A percentile compares a stretch with the other conserved stretches of the same genome.
These are phyloP conservation scores for Cephonodes hylas DNA, from an alignment of 2,888 invertebrate genomes.

Conservation along the genomic window DNA sequence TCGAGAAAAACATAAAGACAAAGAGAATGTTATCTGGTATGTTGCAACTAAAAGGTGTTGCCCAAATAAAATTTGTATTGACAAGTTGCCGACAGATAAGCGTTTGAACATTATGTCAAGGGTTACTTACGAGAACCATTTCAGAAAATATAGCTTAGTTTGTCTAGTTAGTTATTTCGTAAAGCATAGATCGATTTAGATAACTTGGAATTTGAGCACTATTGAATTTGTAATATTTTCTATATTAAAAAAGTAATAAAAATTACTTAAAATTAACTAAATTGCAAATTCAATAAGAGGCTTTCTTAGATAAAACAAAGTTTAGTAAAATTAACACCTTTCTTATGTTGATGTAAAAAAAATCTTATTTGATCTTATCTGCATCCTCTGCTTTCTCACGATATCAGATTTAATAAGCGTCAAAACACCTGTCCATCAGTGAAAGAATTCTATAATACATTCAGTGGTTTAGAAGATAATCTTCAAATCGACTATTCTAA, in stretches of 20 bases:
- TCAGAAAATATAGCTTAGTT: too few relatives aligned
- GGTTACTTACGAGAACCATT: background rate
- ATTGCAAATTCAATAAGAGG: too few relatives aligned
- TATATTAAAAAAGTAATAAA: too few relatives aligned
- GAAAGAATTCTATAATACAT: background rate
- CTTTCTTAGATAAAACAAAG: too few relatives aligned
- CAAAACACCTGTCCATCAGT: background rate
- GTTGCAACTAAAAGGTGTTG: conserved; percentile 5
- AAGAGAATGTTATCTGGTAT: conserved; percentile 4
- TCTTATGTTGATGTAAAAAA: too few relatives aligned
- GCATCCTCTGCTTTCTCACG: background rate
- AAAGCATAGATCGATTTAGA: too few relatives aligned
- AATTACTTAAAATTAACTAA: too few relatives aligned
- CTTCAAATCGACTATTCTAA: background rate
- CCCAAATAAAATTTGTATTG: conserved; percentile 3
- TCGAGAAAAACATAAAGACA: background rate
- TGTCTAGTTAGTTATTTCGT: too few relatives aligned
- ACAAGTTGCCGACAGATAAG: conserved; percentile 1
- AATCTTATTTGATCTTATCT: background rate
- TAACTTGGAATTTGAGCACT: too few relatives aligned
- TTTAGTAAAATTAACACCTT: too few relatives aligned
- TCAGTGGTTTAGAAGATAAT: background rate
- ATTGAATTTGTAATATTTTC: too few relatives aligned
- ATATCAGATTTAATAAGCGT: background rate
- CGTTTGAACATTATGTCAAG: background rate